Base-by-base conservation (phyloP, 2,888 invertebrate genomes). In the Ormyrus labotus region DNA sequence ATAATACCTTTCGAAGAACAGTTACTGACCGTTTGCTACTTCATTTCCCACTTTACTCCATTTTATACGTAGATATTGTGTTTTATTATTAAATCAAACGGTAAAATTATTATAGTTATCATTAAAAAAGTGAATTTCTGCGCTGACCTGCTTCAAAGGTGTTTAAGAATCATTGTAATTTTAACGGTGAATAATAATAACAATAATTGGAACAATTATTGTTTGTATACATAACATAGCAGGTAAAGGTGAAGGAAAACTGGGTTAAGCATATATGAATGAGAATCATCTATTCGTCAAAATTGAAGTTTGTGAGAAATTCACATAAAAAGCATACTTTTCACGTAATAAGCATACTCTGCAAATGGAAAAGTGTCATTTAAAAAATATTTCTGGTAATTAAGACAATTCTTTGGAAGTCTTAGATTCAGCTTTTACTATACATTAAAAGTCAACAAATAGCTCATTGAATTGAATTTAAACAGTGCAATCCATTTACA, bases 21-120 rank as follows among this genome's bases (percentile, higher is more conserved):
- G 74, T 74, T 79, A 67, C 55, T 11, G 51, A 45, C n/a, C 65
- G 51, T 34, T 63, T 69, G 69, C 74, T 79, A 64, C 50, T 69
- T 68, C 47, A 63, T 79, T 74, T 63, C 57, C 51, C 53, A 19
- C 69, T 61, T 63, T 63, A 8, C 48, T 58, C 63, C 47, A 50
- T 58, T 70, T 74, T 69, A 10, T 50, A 50, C 55, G 45, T 48
- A 45, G 13, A 70, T 65, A 80, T 75, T 80, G 45, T 53, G 61
- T 13, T 55, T 34, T 53, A 45, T 34, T 53, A 45, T 50, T 55
- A 60, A 80, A 64, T 65, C 47, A 67, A 80, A 75, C 75, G 65
- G 75, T 80, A 65, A 74, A 55, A 60, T 71, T 48, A 60, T 71
- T 48, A 75, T 58, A 60, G 19, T 10, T 45, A 53, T 74, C n/a